Percentiles rank a stretch among this genome's conserved stretches.
Conservation (phyloP, 1,140 invertebrate genomes). For the Drosophila micromelanica region DNA sequence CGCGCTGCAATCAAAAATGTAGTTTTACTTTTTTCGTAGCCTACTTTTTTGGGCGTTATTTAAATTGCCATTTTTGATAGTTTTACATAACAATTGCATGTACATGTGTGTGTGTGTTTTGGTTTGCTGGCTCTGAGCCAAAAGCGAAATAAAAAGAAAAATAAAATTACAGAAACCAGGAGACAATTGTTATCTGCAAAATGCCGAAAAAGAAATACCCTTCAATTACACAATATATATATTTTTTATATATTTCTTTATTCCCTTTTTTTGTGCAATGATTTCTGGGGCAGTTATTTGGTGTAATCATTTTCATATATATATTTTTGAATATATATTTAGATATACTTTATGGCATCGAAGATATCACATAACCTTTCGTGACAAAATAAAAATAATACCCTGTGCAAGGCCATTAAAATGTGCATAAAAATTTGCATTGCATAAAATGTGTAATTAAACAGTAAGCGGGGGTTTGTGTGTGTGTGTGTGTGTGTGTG, state of each 20-base stretch:
- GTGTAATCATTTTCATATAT: too few species aligned
- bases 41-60: constrained; percentile 65
- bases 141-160: constrained; percentile 9
- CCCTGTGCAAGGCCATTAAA: constrained; percentile 4
- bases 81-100: constrained; percentile 54
- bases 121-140: constrained; percentile 29
- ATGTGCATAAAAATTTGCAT: constrained; percentile 41
- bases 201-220: too few species aligned
- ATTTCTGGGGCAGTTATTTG: too few species aligned
- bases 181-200: too few species aligned
- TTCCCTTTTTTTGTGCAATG: too few species aligned
- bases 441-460: constrained; percentile 51
- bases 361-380: too few species aligned
- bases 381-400: too few species aligned
- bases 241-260: too few species aligned
- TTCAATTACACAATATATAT: too few species aligned
- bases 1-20: constrained; percentile 34
- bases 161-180: neutral
- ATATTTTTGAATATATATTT: too few species aligned
- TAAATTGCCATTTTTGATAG: constrained; percentile 66
- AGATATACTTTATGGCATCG: too few species aligned
- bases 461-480: constrained; percentile 20
- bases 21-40: constrained; percentile 34
- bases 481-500: neutral
- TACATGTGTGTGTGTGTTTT: constrained; percentile 9